Evolutionary conservation across 2,888 invertebrate genomes (phyloP), one percentile per base, ranked within the genome.

Genomic region (Spicauda simplicius): DNA sequence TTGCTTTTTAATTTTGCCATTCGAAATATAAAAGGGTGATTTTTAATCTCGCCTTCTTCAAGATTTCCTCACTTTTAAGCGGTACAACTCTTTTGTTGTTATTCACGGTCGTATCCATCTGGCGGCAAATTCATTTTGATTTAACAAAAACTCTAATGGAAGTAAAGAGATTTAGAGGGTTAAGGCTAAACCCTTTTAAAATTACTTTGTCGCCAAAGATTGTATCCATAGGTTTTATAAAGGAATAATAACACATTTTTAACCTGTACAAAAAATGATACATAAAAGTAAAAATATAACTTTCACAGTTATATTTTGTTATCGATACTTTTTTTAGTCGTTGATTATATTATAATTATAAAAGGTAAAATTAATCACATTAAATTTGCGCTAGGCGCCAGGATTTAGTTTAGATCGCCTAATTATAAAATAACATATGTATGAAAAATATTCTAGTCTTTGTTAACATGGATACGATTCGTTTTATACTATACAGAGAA

Each of bases 1-100:
- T 90, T 87, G 83, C 84, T 91, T 93, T 91, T 91, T 90, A 91
- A 91, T 90, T 92, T 93, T 84, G 82, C 84, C 85, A 88, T 88
- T 85, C 72, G 73, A 74, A 75, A 71, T 78, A 81, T 82, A 84
- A 86, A 92, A 91, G 90, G 92, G 90, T 91, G 84, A 74, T 84
- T 87, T 76, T 84, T 89, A 91, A 91, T 89, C 90, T 86, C 79
- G 80, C 83, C 86, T 86, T 86, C 85, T 84, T 86, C 82, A 81
- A 84, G 83, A 79, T 82, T 62, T 61, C 56, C 61, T 61, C 54
- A 55, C 55, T 67, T 20, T 67, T 79, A 80, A 82, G 84, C 83
- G 83, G 81, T 80, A 76, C 77, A 75, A 75, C 76, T 74, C 83
- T 83, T 87, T 88, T 89, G 85, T 85, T 76, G 70, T 74, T 75